Base-by-base conservation (phyloP, 2,113 vertebrate genomes). In the Pandion haliaetus region DNA sequence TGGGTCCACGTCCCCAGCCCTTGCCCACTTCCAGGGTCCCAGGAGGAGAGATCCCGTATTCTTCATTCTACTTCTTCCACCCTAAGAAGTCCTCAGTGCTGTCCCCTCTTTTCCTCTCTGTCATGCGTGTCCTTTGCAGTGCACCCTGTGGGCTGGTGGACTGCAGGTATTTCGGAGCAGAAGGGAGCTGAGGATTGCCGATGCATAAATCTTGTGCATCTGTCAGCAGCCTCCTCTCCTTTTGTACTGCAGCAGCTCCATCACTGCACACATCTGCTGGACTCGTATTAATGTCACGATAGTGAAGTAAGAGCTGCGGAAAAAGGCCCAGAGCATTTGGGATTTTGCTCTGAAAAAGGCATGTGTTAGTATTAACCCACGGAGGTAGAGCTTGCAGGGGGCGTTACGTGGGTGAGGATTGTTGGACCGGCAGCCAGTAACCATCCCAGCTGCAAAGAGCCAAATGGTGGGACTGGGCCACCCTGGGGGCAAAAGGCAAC, bases 321-420 rank as follows among this genome's bases (percentile, higher is more conserved):
- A 73, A 73, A 69, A 49, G 15, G 55, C 55, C 12, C 32, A 26
- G 52, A 47, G 25, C 67, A 20, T 70, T 44, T 16, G 36, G 45
- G 29, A 76, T 38, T 91, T 91, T 87, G 38, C 52, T 42, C 74
- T 47, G 61, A 55, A 69, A 86, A 80, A 50, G 2, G 2, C 10
- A 25, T 4, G 36, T 2, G 5, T 38, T 67, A 18, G 50, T 14
- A 36, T 50, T 31, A 73, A 52, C 36, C 50, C 2, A 0, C 1
- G 1, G 67, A 81, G 61, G 38, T 4, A 1, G 11, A 54, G 67
- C 74, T 71, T 36, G 70, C 8, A 36, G 14, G 9, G 44, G 70
- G 13, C 17, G 49, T 6, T 52, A 29, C 3, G 9, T 14, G 55
- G 40, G 20, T 42, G 28, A 47, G 70, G 45, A 36, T 3, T 25